A percentile compares a stretch with the other conserved stretches of the same genome.
These are phyloP conservation scores for Sebastes kiyomatsui DNA, from an alignment of 2,797 vertebrate species.

Conservation along the genomic window DNA sequence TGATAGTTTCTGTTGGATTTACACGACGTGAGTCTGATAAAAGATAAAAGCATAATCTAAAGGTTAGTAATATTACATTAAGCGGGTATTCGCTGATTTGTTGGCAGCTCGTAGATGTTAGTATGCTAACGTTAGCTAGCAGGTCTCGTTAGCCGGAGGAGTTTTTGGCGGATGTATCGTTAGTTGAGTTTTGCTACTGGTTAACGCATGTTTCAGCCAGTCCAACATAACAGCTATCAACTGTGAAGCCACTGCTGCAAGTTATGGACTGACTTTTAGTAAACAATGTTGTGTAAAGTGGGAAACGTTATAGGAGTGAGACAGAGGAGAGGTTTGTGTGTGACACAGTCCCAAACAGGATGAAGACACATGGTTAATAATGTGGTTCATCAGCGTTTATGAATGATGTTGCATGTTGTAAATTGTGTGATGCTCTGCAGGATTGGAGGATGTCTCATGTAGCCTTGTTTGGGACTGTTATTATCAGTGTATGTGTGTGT, in stretches of 20 bases:
- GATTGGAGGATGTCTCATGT: constrained; percentile 83
- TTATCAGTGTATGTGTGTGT: too few relatives aligned
- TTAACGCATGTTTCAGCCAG: neutral
- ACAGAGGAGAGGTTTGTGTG: neutral
- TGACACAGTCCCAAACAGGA: too few relatives aligned
- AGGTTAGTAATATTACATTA: constrained; percentile 36
- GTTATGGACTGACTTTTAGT: fast-evolving
- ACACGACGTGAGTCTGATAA: too few relatives aligned
- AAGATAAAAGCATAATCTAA: neutral
- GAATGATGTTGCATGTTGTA: neutral
- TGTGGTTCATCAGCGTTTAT: neutral
- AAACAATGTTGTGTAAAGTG: neutral
- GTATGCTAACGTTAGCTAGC: constrained; percentile 69
- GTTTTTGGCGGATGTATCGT: constrained; percentile 46
- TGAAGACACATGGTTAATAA: neutral
- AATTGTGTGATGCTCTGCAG: constrained; percentile 11
- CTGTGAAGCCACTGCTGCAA: fast-evolving
- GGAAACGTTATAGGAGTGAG: neutral
- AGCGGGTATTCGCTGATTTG: constrained; percentile 9
- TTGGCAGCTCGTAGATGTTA: constrained; percentile 8
- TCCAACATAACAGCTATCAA: neutral
- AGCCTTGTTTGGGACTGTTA: neutral
- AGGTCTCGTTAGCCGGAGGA: neutral
- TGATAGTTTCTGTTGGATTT: neutral
- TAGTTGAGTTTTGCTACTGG: neutral